These are phyloP conservation scores for Mormyrus iriodes DNA, from an alignment of 2,113 vertebrate species.

Conservation along the genomic window DNA sequence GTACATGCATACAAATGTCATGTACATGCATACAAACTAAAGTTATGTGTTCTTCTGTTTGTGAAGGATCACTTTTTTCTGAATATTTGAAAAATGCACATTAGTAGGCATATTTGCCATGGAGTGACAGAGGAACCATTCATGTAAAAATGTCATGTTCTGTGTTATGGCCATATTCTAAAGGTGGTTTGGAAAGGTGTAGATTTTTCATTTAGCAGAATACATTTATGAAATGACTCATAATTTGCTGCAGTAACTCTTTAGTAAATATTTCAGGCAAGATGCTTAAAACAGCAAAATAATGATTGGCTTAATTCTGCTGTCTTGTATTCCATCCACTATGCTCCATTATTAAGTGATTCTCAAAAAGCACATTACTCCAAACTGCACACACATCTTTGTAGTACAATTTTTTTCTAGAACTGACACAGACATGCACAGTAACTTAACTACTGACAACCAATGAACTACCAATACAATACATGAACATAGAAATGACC, in stretches of 20 bases:
- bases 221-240: not conserved
- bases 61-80: not conserved
- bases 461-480: not conserved
- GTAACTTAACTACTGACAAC: not conserved
- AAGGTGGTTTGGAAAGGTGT: not conserved
- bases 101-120: not conserved
- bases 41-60: not conserved
- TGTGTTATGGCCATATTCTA: not conserved
- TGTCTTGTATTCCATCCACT: not conserved
- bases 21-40: not conserved
- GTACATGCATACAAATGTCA: no score
- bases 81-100: no score
- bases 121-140: not conserved
- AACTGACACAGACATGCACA: not conserved
- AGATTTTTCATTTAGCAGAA: not conserved
- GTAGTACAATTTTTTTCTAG: not conserved
- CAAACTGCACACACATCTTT: not conserved
- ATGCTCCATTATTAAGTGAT: not conserved
- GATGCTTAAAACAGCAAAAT: not conserved
- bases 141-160: not conserved
- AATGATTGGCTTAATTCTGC: not conserved
- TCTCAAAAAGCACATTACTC: not conserved
- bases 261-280: not conserved
- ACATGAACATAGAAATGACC: not conserved
- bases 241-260: not conserved